Conservation (phyloP, 2,888 invertebrate species). For the Campoplex nolae region DNA sequence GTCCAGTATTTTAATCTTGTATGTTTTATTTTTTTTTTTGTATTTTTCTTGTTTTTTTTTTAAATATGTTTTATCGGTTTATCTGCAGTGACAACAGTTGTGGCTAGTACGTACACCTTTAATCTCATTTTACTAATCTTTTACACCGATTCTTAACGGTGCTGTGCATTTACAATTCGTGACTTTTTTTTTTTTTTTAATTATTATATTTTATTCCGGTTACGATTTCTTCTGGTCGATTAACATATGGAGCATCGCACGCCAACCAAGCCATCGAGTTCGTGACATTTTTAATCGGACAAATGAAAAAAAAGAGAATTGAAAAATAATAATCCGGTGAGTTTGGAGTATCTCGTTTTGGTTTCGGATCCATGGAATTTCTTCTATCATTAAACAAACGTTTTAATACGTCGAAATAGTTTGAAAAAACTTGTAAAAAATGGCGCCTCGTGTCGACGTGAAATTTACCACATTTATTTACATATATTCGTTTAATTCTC, state of each 20-base stretch:
- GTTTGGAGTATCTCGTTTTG: not conserved
- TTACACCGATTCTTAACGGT: slow-evolving; percentile 76
- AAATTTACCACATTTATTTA: slow-evolving; percentile 22
- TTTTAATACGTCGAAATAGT: not conserved
- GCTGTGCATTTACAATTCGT: slow-evolving; percentile 74
- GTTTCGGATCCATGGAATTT: not conserved
- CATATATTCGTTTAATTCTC: slow-evolving; percentile 45
- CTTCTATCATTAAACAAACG: not conserved
- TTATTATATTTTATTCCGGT: slow-evolving; percentile 46
- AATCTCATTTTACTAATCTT: slow-evolving; percentile 64
- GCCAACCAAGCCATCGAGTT: slow-evolving; percentile 17
- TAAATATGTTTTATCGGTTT: slow-evolving; percentile 73
- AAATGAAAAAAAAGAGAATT: too few relatives aligned
- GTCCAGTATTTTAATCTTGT: slow-evolving; percentile 78
- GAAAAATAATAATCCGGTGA: not conserved
- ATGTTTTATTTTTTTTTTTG: slow-evolving; percentile 68
- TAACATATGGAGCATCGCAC: slow-evolving; percentile 35
- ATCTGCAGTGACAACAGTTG: slow-evolving; percentile 80
- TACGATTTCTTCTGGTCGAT: slow-evolving; percentile 9
- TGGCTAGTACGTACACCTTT: slow-evolving; percentile 78
- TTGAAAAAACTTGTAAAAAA: slow-evolving; percentile 37
- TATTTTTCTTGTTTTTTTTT: slow-evolving; percentile 66
- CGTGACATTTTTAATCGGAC: not conserved
- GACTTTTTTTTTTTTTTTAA: slow-evolving; percentile 37
- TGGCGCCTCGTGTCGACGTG: slow-evolving; percentile 23